A percentile compares a stretch with the other conserved stretches of the same genome.
These are phyloP conservation scores for Nothoprocta pentlandii DNA, from an alignment of 2,113 vertebrate species.

Conservation along the genomic window DNA sequence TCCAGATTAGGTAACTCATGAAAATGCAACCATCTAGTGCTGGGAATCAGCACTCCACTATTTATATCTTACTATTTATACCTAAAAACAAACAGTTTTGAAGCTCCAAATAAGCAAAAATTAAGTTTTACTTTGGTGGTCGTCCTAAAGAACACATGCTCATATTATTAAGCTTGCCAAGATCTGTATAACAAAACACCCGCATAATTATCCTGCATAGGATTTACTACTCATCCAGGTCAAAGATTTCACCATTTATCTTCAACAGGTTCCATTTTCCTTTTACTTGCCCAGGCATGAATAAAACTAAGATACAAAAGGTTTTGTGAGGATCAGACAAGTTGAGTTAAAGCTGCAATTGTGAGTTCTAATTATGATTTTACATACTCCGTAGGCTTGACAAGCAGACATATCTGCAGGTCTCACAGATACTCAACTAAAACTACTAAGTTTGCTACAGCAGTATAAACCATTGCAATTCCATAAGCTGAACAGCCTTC, in stretches of 20 bases:
- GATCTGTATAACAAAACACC: not conserved
- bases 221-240: conserved; percentile 40
- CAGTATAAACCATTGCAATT: not conserved
- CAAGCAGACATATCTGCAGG: not conserved
- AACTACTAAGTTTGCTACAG: not conserved
- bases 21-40: not conserved
- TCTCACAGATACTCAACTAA: not conserved
- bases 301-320: conserved; percentile 4
- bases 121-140: conserved; percentile 11
- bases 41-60: not conserved
- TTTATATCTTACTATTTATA: not conserved
- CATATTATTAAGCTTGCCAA: not conserved
- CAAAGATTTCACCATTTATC: conserved; percentile 48
- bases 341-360: not conserved
- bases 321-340: not conserved
- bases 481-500: not conserved
- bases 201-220: conserved; percentile 13
- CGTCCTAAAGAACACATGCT: not conserved
- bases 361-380: not conserved
- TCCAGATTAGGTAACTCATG: not conserved
- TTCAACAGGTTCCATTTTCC: not conserved
- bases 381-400: not conserved
- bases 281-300: conserved; percentile 56
- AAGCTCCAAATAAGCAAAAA: not conserved
- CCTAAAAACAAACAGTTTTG: not conserved